These are phyloP conservation scores for Eucidaris tribuloides DNA, from an alignment of 35 echinoderm and acorn worm genomes.

Conservation along the genomic window DNA sequence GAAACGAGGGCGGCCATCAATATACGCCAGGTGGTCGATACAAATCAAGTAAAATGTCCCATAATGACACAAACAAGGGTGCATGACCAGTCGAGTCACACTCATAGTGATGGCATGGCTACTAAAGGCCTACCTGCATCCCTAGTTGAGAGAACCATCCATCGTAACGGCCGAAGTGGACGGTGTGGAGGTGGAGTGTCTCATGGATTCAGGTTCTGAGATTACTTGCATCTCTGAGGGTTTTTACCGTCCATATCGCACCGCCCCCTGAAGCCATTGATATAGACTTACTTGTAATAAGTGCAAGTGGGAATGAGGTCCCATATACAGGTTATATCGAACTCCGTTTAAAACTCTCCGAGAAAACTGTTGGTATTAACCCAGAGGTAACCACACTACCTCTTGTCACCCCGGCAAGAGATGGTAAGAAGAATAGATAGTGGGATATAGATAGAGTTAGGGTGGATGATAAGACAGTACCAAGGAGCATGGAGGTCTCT, in stretches of 20 bases:
- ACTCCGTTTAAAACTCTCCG: neutral
- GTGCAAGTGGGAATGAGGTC: slow-evolving; percentile 53
- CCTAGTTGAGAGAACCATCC: too few relatives aligned
- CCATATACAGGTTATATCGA: slow-evolving; percentile 55
- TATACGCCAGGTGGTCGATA: neutral
- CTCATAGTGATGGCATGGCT: too few relatives aligned
- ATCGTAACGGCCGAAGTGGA: neutral
- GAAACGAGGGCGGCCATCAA: too few relatives aligned
- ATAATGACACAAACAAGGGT: too few relatives aligned
- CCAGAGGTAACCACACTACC: neutral
- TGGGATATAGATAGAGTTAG: too few relatives aligned
- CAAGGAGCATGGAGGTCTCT: too few relatives aligned
- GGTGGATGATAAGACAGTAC: too few relatives aligned
- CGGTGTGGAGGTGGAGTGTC: neutral
- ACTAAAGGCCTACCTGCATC: too few relatives aligned
- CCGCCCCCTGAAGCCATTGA: slow-evolving; percentile 9
- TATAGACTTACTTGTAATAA: slow-evolving; percentile 1
- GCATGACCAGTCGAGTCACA: too few relatives aligned
- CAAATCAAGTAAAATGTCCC: neutral
- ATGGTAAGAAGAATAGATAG: neutral
- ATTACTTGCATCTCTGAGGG: too few relatives aligned
- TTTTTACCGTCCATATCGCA: neutral
- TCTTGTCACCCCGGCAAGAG: neutral
- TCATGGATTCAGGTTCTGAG: slow-evolving; percentile 52
- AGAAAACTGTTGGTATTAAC: neutral